Evolutionary conservation across 2,797 vertebrate genomes (phyloP).

Genomic region (Furcifer pardalis): DNA sequence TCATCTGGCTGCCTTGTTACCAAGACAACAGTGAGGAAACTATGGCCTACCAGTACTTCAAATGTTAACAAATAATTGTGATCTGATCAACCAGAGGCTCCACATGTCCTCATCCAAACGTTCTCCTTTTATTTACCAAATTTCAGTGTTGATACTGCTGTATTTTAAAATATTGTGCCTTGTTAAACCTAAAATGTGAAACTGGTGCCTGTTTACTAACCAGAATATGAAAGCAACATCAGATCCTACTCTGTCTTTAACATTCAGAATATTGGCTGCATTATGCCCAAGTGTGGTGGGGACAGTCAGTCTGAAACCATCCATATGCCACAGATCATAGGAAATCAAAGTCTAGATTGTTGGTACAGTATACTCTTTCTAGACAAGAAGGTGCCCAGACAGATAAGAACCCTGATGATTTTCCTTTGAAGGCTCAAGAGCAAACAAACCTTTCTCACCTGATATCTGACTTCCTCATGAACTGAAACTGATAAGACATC

Average conservation of each 20-base stretch:
- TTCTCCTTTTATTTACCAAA: not conserved
- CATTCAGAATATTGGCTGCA: not conserved
- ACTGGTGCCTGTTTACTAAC: not conserved
- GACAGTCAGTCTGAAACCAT: not conserved
- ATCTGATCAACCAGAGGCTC: not conserved
- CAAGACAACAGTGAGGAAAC: not conserved
- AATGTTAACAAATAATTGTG: not conserved
- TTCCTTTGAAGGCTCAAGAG: not conserved
- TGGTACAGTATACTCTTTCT: not conserved
- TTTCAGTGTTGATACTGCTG: no score
- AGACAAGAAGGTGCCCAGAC: slow-evolving; percentile 45
- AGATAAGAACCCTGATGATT: slow-evolving; percentile 20
- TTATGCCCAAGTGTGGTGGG: not conserved
- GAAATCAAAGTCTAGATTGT: not conserved
- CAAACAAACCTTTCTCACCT: slow-evolving; percentile 55
- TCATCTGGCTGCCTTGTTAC: not conserved
- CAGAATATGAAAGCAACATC: not conserved
- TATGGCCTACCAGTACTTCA: not conserved
- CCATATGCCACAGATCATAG: not conserved
- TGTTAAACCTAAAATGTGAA: not conserved
- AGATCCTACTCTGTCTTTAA: not conserved
- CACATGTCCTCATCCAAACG: not conserved
- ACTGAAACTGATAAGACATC: slow-evolving; percentile 55
- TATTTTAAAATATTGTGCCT: slow-evolving; percentile 2
- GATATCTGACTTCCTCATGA: slow-evolving; percentile 40